Base-by-base conservation (phyloP, 2,113 vertebrate species). In the Lathamus discolor region DNA sequence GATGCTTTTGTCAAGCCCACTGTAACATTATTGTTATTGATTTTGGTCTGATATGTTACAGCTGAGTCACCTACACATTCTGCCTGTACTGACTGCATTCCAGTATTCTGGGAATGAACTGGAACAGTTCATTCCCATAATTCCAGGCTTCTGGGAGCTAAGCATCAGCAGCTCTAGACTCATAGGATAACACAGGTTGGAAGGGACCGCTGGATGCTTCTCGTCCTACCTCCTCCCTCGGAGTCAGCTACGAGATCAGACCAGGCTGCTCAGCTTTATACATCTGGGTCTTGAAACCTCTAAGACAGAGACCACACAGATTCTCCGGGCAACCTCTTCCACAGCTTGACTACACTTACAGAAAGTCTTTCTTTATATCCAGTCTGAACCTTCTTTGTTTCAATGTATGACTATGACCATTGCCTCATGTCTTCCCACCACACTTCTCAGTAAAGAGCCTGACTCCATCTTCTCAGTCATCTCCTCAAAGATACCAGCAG, bases 401-500 rank as follows among this genome's bases (percentile, higher is more conserved):
- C 74, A 51, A 23, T 11, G 67, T 72, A 39, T 1, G 2, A 77
- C 27, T 72, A 39, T 1, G 2, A 77, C 27, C 59, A 27, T 23
- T 51, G 13, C 17, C 12, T 69, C 0, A 0, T 20, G 51, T 39
- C 23, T 39, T 78, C 43, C 54, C 12, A 76, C 16, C 12, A 35
- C 0, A 0, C 0, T 2, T 11, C 10, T 66, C 77, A 52, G 19
- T 13, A 46, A 57, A 73, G 25, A 73, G 35, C 35, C 11, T 74
- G 24, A 83, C 9, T 78, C 23, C 29, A 27, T 37, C 44, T 81
- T 66, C 59, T 84, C 41, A 29, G 19, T 6, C 4, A 89, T 31
- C 10, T 44, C 31, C n/a, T 77, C 59, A 79, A 54, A 85, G 62
- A 77, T 16, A 76, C 1, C 19, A 83, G 33, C 11, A 80, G 25